These are phyloP conservation scores for Campopleginae sp. DNA, from an alignment of 2,888 invertebrate species.

Conservation along the genomic window DNA sequence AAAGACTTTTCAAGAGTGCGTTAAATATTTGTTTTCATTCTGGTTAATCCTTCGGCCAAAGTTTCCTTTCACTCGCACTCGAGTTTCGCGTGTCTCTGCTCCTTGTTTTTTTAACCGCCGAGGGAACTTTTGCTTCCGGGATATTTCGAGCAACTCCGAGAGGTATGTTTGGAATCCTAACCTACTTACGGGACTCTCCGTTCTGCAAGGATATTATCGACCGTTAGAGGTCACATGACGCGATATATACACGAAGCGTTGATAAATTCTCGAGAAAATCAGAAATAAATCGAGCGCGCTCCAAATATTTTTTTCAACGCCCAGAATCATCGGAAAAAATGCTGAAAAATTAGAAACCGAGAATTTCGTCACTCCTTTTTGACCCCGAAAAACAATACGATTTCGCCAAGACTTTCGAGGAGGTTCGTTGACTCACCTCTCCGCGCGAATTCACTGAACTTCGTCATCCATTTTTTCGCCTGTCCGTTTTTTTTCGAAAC, in stretches of 20 bases:
- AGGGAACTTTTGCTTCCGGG: neutral
- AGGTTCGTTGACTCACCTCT: neutral
- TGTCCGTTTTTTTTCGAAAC: neutral
- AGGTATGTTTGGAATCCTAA: slow-evolving; percentile 33
- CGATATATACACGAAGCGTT: neutral
- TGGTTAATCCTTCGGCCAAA: neutral
- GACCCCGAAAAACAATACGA: neutral
- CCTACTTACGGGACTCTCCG: neutral
- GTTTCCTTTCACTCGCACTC: neutral
- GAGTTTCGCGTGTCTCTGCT: neutral
- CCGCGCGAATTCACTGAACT: neutral
- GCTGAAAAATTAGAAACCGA: no score
- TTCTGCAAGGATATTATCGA: slow-evolving; percentile 46
- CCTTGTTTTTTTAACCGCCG: neutral
- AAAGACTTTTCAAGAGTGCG: neutral
- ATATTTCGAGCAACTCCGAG: slow-evolving; percentile 11
- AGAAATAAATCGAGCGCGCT: no score
- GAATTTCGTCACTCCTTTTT: neutral
- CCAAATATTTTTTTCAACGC: no score
- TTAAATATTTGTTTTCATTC: neutral
- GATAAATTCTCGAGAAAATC: no score
- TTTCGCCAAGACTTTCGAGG: neutral
- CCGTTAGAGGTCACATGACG: slow-evolving; percentile 8
- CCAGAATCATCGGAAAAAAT: no score
- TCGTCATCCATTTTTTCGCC: neutral